These are phyloP conservation scores for Habroteleia sp. DNA, from an alignment of 2,888 invertebrate genomes.

Conservation along the genomic window DNA sequence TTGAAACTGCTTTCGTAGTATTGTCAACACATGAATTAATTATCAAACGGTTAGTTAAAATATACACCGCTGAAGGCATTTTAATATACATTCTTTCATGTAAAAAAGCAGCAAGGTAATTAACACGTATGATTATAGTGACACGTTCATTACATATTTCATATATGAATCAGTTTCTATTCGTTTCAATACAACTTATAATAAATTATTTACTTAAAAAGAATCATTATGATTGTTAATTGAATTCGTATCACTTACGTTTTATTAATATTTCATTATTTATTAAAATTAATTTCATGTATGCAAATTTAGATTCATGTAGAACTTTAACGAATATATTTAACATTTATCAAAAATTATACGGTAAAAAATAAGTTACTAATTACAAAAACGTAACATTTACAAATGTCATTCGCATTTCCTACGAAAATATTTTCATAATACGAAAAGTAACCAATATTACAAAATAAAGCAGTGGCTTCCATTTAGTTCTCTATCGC, in stretches of 20 bases:
- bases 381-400: constrained; percentile 45
- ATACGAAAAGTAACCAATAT: constrained; percentile 25
- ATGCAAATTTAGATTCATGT: no score
- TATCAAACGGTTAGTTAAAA: constrained; percentile 23
- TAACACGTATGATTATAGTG: constrained; percentile 1
- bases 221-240: no score
- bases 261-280: no score
- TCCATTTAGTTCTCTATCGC: constrained; percentile 17
- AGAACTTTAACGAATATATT: constrained; percentile 6
- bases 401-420: constrained; percentile 36
- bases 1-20: constrained; percentile 23
- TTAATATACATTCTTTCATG: constrained; percentile 9
- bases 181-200: constrained; percentile 1
- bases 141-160: constrained; percentile 18
- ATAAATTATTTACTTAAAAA: no score
- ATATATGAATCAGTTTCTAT: constrained; percentile 9
- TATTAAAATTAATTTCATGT: no score
- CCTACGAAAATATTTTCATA: constrained; percentile 22
- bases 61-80: constrained; percentile 19
- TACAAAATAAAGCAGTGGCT: constrained; percentile 52
- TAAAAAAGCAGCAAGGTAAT: constrained; percentile 7
- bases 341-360: constrained; percentile 4
- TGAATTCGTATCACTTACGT: no score
- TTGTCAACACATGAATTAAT: constrained; percentile 31
- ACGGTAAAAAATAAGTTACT: constrained; percentile 8